Base-by-base conservation (phyloP, 2,113 vertebrate genomes). In the Lathamus discolor region DNA sequence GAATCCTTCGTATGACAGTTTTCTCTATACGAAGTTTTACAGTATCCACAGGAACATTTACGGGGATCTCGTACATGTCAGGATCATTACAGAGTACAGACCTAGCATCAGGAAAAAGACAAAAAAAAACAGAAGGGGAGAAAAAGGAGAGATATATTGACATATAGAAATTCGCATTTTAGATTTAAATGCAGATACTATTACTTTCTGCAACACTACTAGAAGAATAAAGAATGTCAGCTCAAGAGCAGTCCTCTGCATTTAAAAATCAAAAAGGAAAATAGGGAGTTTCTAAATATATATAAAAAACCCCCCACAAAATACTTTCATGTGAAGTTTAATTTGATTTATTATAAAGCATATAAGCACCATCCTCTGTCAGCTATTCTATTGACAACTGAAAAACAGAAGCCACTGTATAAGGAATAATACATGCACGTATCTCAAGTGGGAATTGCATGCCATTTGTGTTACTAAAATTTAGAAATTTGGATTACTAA, bases 21-120 rank as follows among this genome's bases (percentile, higher is more conserved):
- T 99, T 99, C 98, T 99, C 99, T 87, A 99, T 97, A 3, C 99
- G 98, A 48, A 99, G 99, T 91, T 99, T 99, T 55, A 98, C 93
- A 0, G 99, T 99, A 79, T 99, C 99, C 97, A 99, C 97, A 0
- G 99, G 99, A 78, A 99, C 96, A 48, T 99, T 99, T 20, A 98
- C 97, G 0, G 99, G 99, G 54, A 99, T 98, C 70, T 99, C 99
- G 3, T 98, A 98, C 98, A 99, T 99, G 95, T 99, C 99, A 41
- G 98, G 98, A 92, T 99, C 99, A 66, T 99, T 99, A 95, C 99
- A 99, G 25, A 99, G 96, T 54, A 99, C 99, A 44, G 97, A 98
- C 96, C 99, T 99, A 96, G 68, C 28, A 95, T 5, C 12, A 24
- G 25, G 16, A 28, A 15, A 6, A 4, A 13, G 18, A 4, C 3